Conservation (phyloP, 2,113 vertebrate genomes). For the Seriola quinqueradiata region DNA sequence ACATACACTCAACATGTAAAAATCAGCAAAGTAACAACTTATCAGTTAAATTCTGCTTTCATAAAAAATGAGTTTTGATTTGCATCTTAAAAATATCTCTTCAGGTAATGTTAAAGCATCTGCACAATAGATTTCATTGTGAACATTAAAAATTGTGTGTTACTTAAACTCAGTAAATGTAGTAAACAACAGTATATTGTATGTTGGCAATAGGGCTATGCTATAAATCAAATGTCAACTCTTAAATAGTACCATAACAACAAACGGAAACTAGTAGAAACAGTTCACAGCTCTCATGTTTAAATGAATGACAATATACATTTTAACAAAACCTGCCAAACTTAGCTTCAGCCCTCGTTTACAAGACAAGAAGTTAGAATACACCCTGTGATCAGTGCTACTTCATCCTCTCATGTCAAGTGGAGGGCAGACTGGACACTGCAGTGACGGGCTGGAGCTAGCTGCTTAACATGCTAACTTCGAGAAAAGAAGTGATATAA, state of each 20-base stretch:
- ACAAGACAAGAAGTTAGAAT: no score
- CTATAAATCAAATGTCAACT: neutral
- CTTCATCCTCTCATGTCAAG: no score
- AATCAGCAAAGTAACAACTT: neutral
- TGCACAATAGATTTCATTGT: neutral
- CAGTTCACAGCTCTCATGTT: neutral
- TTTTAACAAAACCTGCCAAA: neutral
- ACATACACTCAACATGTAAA: neutral
- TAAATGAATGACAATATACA: neutral
- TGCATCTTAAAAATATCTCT: neutral
- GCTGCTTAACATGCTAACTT: no score
- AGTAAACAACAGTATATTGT: neutral
- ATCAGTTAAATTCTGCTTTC: neutral
- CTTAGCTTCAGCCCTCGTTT: no score
- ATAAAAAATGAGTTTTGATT: neutral
- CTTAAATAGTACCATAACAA: neutral
- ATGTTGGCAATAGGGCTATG: neutral
- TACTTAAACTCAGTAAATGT: neutral
- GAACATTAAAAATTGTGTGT: neutral
- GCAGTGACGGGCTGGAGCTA: no score
- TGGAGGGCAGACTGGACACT: no score
- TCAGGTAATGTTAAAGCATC: neutral
- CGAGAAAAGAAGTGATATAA: no score
- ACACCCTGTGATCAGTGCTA: no score
- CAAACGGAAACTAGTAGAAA: neutral